Evolutionary conservation across 2,888 invertebrate genomes (phyloP), one percentile per base, ranked within the genome.

Genomic region (Monoplex corrugatus): DNA sequence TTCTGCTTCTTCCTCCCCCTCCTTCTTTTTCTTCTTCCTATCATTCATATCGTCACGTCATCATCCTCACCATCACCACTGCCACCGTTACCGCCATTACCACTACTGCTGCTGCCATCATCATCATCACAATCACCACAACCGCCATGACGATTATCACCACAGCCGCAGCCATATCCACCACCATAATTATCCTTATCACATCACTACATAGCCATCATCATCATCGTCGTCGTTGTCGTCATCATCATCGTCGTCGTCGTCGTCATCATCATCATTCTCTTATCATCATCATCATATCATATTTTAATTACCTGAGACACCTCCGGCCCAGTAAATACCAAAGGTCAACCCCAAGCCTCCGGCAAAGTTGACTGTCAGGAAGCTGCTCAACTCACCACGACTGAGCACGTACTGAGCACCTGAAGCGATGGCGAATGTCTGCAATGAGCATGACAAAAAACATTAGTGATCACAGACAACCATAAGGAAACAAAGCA

Each of bases 381-480:
- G 90, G 83, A 90, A 91, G 86, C 91, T 92, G 87, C 91, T 91
- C 32, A 91, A 75, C 35, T 88, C 90, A 0, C 92, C 93, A 40
- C 92, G 91, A 83, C 95, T 94, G 5, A 96, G 93, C 5, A 96
- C 94, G 10, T 92, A 92, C 92, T 96, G 96, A 3, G 96, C 96
- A 43, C 96, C 96, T 0, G 96, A 95, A 0, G 95, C 95, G 92
- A 95, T 94, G 0, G 96, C 96, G 90, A 96, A 95, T 10, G 95
- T 90, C 96, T 94, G 89, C 40, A 92, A 90, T 88, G 16, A 45
- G 63, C 23, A 23, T 63, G 3, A 16, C 28, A 8, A 50, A 16
- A 72, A 72, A 72, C 13, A 5, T 28, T 16, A n/a, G 72, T 23
- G 8, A 72, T 6, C 5, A 72, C 6, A n/a, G 72, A 72, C 72